Conservation (phyloP, 2,888 invertebrate species). For the Hemaris fuciformis region DNA sequence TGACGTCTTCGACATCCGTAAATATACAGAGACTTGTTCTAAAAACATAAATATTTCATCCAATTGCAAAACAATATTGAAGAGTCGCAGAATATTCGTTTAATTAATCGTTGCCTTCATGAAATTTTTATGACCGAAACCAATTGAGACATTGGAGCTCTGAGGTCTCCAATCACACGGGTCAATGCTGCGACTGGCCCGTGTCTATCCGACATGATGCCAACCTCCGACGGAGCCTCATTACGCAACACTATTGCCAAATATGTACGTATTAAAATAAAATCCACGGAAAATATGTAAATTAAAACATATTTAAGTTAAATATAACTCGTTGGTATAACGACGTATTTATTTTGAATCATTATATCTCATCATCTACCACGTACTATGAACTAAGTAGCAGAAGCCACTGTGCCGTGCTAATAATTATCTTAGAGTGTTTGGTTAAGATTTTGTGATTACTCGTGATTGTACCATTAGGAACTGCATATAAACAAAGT, state of each 20-base stretch:
- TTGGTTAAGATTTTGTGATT: too few relatives aligned
- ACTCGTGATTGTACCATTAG: too few relatives aligned
- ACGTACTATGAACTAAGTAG: too few relatives aligned
- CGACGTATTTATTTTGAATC: too few relatives aligned
- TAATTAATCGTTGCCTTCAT: conserved; percentile 8
- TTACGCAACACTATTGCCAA: neutral
- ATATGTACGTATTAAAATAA: neutral
- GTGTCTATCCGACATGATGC: neutral
- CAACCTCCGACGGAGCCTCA: neutral
- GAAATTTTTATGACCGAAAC: conserved; percentile 28
- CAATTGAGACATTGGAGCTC: conserved; percentile 33
- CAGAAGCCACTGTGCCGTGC: too few relatives aligned
- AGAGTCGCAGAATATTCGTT: conserved; percentile 17
- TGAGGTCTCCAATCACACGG: conserved; percentile 30
- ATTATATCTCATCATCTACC: too few relatives aligned
- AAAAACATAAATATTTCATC: neutral
- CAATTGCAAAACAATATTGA: neutral
- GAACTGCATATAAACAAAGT: too few relatives aligned
- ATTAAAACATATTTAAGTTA: neutral
- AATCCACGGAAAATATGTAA: neutral
- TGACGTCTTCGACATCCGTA: too few relatives aligned
- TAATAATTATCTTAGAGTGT: too few relatives aligned
- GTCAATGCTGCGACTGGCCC: conserved; percentile 35
- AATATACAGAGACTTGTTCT: neutral
- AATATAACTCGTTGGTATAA: too few relatives aligned